Percentiles rank a stretch among this genome's conserved stretches.
phyloP scores from a whole-genome alignment of 2,888 invertebrate species.

The Parnassius orleans region DNA sequence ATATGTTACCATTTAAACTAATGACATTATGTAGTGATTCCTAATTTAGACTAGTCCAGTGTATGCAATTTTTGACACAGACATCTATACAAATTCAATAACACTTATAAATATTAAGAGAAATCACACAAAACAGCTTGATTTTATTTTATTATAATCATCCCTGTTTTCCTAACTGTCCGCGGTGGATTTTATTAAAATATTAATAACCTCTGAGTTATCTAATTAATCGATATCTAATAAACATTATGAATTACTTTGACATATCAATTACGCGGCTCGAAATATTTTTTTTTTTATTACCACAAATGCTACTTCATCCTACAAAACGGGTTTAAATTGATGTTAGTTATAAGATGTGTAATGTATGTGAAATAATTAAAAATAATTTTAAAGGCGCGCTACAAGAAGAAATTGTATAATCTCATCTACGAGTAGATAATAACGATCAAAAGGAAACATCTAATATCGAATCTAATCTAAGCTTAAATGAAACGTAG shows the following conservation, averaged over 20 bases:
- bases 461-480: constrained; percentile 53
- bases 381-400: constrained; percentile 45
- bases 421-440: constrained; percentile 45
- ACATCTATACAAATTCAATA: constrained; percentile 75
- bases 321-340: constrained; percentile 73
- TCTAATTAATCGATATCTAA: constrained; percentile 74
- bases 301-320: constrained; percentile 68
- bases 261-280: constrained; percentile 81
- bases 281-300: constrained; percentile 70
- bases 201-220: constrained; percentile 71
- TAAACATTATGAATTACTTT: constrained; percentile 78
- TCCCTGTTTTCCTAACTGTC: constrained; percentile 80
- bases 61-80: constrained; percentile 57
- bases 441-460: constrained; percentile 34
- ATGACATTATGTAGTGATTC: constrained; percentile 48
- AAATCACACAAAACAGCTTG: constrained; percentile 72
- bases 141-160: constrained; percentile 69
- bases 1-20: constrained; percentile 40
- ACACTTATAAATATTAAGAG: constrained; percentile 75
- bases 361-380: constrained; percentile 44
- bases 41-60: constrained; percentile 68
- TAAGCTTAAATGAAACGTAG: constrained; percentile 58
- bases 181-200: constrained; percentile 67
- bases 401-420: constrained; percentile 42
- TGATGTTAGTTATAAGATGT: constrained; percentile 50